Evolutionary conservation across 2,888 invertebrate genomes (phyloP).

Genomic region (Criorhina ranunculi): DNA sequence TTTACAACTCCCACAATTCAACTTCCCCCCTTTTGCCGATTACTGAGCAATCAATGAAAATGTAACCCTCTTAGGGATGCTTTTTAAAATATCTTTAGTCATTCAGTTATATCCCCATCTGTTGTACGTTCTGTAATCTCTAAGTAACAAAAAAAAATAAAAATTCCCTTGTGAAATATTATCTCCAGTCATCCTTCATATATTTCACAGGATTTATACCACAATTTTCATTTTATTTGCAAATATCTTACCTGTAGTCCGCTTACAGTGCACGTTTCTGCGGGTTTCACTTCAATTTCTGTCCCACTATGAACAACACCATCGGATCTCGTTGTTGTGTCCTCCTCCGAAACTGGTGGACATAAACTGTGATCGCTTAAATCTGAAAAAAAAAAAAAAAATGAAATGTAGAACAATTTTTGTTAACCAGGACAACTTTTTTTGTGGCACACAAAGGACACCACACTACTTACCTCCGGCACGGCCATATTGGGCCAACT

Average conservation of each 20-base stretch:
- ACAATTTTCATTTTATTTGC: conserved; percentile 1
- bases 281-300: conserved; percentile 87
- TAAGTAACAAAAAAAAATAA: too few relatives aligned
- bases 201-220: neutral
- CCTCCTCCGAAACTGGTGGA: conserved; percentile 83
- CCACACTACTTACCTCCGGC: conserved; percentile 82
- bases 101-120: too few relatives aligned
- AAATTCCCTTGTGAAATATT: neutral
- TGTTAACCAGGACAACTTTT: conserved; percentile 37
- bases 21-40: too few relatives aligned
- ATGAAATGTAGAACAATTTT: conserved; percentile 37
- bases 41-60: too few relatives aligned
- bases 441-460: conserved; percentile 27
- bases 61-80: too few relatives aligned
- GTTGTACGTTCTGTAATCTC: too few relatives aligned
- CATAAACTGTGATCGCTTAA: conserved; percentile 83
- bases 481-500: conserved; percentile 95
- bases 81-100: too few relatives aligned
- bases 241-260: conserved; percentile 89
- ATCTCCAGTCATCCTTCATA: neutral
- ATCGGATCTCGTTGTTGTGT: conserved; percentile 81
- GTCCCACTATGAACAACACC: conserved; percentile 83
- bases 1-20: too few relatives aligned
- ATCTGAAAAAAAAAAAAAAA: conserved; percentile 78
- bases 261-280: conserved; percentile 83